phyloP scores from a whole-genome alignment of 2,888 invertebrate species.

The Piscicola geometra region DNA sequence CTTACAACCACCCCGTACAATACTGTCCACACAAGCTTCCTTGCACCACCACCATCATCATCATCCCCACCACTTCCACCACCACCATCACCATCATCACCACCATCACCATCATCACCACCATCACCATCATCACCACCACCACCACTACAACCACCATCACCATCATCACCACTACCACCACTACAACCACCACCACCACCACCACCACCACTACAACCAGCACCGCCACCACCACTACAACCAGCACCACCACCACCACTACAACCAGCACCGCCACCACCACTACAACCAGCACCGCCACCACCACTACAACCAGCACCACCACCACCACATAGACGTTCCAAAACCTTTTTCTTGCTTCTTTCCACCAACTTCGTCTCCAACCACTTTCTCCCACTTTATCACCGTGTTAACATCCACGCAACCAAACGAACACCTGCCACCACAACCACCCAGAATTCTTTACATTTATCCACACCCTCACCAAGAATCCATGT shows the following conservation, averaged over 20 bases:
- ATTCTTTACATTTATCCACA: too few relatives aligned
- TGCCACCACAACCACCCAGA: too few relatives aligned
- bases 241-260: conserved; percentile 15
- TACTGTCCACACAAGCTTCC: too few relatives aligned
- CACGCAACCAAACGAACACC: too few relatives aligned
- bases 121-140: conserved; percentile 19
- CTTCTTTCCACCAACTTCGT: too few relatives aligned
- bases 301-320: conserved; percentile 17
- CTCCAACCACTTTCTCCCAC: too few relatives aligned
- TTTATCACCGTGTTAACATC: too few relatives aligned
- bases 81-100: conserved; percentile 27
- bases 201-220: conserved; percentile 18
- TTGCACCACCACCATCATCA: too few relatives aligned
- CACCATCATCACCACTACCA: conserved; percentile 27
- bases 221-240: conserved; percentile 15
- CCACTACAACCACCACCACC: conserved; percentile 19
- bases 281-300: conserved; percentile 9
- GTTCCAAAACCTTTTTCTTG: too few relatives aligned
- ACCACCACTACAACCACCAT: conserved; percentile 21
- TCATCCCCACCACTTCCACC: conserved; percentile 6
- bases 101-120: conserved; percentile 22
- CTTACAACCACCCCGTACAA: too few relatives aligned
- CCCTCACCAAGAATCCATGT: too few relatives aligned
- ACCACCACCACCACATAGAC: conserved; percentile 20
- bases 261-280: conserved; percentile 17